Conservation (phyloP, 2,113 vertebrate genomes). For the Chaetura pelagica region DNA sequence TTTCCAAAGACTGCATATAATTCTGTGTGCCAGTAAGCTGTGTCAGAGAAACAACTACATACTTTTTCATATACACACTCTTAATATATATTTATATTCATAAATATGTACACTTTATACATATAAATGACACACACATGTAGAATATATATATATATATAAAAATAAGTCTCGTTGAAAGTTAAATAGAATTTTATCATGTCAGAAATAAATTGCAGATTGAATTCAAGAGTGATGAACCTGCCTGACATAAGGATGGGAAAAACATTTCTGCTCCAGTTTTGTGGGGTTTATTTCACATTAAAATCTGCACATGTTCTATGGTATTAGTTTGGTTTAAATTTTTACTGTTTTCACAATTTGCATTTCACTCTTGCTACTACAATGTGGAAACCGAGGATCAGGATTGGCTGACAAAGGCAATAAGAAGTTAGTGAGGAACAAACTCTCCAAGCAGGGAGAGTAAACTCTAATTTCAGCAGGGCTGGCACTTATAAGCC, state of each 20-base stretch:
- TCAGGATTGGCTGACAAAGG: neutral
- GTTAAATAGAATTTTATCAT: neutral
- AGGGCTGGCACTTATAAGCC: neutral
- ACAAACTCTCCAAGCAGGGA: neutral
- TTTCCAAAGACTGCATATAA: neutral
- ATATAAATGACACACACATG: neutral
- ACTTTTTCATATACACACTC: neutral
- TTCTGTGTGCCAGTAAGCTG: neutral
- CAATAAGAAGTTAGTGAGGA: neutral
- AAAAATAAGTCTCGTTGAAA: neutral
- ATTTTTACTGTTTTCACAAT: neutral
- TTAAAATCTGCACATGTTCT: neutral
- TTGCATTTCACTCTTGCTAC: neutral
- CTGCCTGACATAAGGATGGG: neutral
- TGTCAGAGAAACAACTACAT: neutral
- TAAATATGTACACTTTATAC: neutral
- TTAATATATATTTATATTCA: neutral
- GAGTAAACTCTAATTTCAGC: neutral
- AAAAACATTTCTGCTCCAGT: neutral
- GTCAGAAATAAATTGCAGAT: neutral
- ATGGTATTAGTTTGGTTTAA: neutral
- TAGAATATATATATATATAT: neutral
- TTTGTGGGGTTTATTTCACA: neutral
- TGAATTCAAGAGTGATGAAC: neutral
- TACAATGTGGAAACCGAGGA: neutral